Evolutionary conservation across 2,797 vertebrate genomes (phyloP), one percentile per base, ranked within the genome.

Genomic region (Potorous gilbertii): DNA sequence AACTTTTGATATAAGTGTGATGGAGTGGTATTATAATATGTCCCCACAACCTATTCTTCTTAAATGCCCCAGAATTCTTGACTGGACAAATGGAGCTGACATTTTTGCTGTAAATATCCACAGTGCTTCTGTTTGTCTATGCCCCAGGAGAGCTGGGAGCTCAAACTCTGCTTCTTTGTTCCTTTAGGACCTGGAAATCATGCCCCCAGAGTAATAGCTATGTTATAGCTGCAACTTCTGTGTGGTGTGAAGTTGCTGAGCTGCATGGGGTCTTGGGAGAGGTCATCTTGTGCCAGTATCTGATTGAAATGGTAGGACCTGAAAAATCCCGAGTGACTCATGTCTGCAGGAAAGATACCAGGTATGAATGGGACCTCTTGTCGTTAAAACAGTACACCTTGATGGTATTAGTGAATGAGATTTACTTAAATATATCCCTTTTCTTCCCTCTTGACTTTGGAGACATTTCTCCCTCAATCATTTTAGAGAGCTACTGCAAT

Each of bases 281-380:
- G 11, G 98, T 99, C 87, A 98, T 99, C 96, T 92, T 98, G 96
- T 99, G 98, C 95, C 96, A 99, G 57, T 99, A 99, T 98, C 98
- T 99, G 95, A 98, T 99, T 96, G 99, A 99, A 97, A 96, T 98
- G 54, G 95, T 97, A 1, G 99, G 99, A 87, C 59, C 95, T 57
- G 97, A 98, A 93, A 99, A 97, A 97, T 99, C 98, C 93, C 98
- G 98, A 90, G 98, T 99, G 94, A 99, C 98, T 0, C 99, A 99
- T 97, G 90, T 99, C 81, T 99, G 98, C 62, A 98, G 98, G 14
- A 99, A 98, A 21, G 99, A 99, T 54, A 98, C 97, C 92, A 98
- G 99, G 99, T 99, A 97, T 90, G 55, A 91, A n/a, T 90, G 12
- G 40, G 56, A n/a, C 34, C 24, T 56, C 40, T 55, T 55, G 2